Base-by-base conservation (phyloP, 2,113 vertebrate species). In the Apteryx owenii region DNA sequence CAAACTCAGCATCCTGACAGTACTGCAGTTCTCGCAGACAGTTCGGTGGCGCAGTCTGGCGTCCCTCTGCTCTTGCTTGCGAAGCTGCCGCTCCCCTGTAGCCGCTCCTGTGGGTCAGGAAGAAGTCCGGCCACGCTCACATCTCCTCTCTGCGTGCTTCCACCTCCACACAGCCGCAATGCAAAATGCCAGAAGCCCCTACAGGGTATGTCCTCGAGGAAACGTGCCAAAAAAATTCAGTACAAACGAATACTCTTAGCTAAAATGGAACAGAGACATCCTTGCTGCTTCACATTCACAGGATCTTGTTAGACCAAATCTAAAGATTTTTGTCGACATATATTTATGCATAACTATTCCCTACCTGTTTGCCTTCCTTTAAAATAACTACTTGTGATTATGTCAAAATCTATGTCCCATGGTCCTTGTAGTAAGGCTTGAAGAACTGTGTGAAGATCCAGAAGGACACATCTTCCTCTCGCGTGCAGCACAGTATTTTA, bases 401-500 rank as follows among this genome's bases (percentile, higher is more conserved):
- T 1, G 1, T 53, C 40, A 76, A 85, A 76, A 71, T 8, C 33
- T 36, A 15, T 60, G 58, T 64, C 7, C 7, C 5, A 4, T 16
- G 2, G 36, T 42, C 21, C 11, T 20, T 69, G 44, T 56, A 33
- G 40, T 9, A 21, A 38, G 54, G 26, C 8, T n/a, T 60, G 15
- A 60, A 62, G 61, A 68, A 28, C 8, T 36, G 16, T 40, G 2
- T 60, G 36, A 82, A n/a, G 48, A 58, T 33, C 14, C 29, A 61
- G 48, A 48, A 70, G 44, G 9, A 87, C 0, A 3, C 3, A 0
- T 15, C 11, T 11, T 42, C 13, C 6, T 10, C 19, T n/a, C 8
- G 38, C 1, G 6, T 9, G 12, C 5, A 1, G 5, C 15, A 42
- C 0, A 28, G 5, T 5, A 79, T 75, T 82, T 61, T 29, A 53